Percentiles rank a stretch among this genome's conserved stretches.
phyloP scores from a whole-genome alignment of 2,797 vertebrate species.

The Enteromius anoplus region DNA sequence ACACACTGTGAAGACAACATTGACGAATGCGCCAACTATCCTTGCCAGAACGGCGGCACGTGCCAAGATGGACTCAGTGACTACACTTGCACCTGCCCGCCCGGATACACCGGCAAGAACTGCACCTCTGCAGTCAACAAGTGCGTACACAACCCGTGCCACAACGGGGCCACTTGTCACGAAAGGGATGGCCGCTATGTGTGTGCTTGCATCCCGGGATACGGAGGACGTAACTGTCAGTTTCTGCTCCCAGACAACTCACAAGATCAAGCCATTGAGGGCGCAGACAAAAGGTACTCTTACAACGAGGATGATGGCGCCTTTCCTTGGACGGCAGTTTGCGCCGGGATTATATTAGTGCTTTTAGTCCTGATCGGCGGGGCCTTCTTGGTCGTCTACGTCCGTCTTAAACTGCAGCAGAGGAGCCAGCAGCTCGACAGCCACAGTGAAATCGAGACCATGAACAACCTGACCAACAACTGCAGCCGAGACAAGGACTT shows the following conservation, averaged over 20 bases:
- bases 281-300: slow-evolving; percentile 72
- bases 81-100: slow-evolving; percentile 91
- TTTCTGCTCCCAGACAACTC: slow-evolving; percentile 87
- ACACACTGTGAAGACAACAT: slow-evolving; percentile 85
- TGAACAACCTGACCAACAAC: slow-evolving; percentile 97
- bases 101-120: slow-evolving; percentile 92
- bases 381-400: slow-evolving; percentile 85
- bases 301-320: slow-evolving; percentile 73
- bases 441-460: slow-evolving; percentile 90
- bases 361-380: slow-evolving; percentile 91
- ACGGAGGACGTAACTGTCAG: slow-evolving; percentile 95
- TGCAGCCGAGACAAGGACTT: slow-evolving; percentile 94
- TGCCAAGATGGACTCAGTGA: slow-evolving; percentile 87
- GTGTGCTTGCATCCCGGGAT: slow-evolving; percentile 90
- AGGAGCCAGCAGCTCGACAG: slow-evolving; percentile 79
- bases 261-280: slow-evolving; percentile 72
- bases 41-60: slow-evolving; percentile 91
- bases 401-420: slow-evolving; percentile 89
- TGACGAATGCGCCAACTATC: slow-evolving; percentile 85
- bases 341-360: slow-evolving; percentile 91
- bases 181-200: slow-evolving; percentile 89
- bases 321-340: slow-evolving; percentile 95
- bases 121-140: slow-evolving; percentile 89
- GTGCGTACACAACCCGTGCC: slow-evolving; percentile 92
- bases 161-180: slow-evolving; percentile 96